These are phyloP conservation scores for Halcyon senegalensis DNA, from an alignment of 2,113 vertebrate genomes.

Conservation along the genomic window DNA sequence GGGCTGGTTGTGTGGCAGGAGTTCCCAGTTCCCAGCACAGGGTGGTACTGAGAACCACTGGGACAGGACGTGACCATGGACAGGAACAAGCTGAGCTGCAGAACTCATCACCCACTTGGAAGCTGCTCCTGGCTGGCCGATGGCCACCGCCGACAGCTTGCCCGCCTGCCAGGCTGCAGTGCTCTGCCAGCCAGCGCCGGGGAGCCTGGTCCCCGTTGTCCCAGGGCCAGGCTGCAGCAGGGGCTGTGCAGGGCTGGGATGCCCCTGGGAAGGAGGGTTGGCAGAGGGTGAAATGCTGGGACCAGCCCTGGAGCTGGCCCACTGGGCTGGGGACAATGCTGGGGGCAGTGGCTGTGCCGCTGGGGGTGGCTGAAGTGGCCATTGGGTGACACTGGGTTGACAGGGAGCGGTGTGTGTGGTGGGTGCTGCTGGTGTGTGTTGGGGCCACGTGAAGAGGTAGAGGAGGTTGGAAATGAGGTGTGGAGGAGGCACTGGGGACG, in stretches of 20 bases:
- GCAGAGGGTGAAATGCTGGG: rapidly evolving
- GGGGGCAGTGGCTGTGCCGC: neutral
- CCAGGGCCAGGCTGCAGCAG: neutral
- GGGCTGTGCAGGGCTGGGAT: neutral
- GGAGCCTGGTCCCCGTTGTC: neutral
- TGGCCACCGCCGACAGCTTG: rapidly evolving
- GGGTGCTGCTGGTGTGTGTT: neutral
- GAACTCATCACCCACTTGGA: neutral
- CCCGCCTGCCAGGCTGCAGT: neutral
- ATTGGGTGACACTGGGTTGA: neutral
- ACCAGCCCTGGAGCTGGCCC: neutral
- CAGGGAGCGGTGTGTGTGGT: neutral
- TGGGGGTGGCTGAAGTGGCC: neutral
- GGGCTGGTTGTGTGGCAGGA: neutral
- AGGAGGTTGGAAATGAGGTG: neutral
- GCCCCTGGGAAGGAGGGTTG: neutral
- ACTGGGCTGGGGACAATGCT: rapidly evolving
- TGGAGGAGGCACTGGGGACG: rapidly evolving
- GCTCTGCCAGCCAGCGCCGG: neutral
- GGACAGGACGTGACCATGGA: rapidly evolving
- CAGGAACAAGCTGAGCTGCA: neutral
- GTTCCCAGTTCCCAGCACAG: neutral
- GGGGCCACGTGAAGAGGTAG: neutral
- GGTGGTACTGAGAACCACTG: rapidly evolving
- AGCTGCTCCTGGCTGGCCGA: neutral